Conservation (phyloP, 2,797 vertebrate species). For the Decapterus maruadsi region DNA sequence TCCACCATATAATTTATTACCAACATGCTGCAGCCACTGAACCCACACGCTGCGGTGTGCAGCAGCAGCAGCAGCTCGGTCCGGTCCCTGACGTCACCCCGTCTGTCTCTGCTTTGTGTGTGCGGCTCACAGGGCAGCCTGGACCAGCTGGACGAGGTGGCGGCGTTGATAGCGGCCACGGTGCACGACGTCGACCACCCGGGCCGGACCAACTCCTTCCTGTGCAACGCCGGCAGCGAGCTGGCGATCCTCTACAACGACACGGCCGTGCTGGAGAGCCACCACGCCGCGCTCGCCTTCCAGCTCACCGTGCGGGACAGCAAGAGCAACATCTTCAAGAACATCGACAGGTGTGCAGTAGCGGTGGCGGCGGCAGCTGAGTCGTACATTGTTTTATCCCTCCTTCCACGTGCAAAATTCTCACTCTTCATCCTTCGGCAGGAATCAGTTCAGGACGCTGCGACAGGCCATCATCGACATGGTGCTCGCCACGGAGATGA, state of each 20-base stretch:
- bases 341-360: conserved; percentile 90
- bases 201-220: conserved; percentile 94
- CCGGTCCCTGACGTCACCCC: not conserved
- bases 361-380: too few species aligned
- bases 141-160: conserved; percentile 94
- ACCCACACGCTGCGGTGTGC: not conserved
- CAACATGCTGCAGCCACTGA: too few species aligned
- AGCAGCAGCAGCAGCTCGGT: not conserved
- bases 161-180: conserved; percentile 93
- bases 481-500: conserved; percentile 99
- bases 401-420: too few species aligned
- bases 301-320: conserved; percentile 92
- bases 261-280: conserved; percentile 95
- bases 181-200: conserved; percentile 97
- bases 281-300: conserved; percentile 95
- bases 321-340: conserved; percentile 97
- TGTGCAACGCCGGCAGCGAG: conserved; percentile 94
- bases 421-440: conserved; percentile 59
- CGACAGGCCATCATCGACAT: conserved; percentile 97
- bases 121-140: conserved; percentile 87
- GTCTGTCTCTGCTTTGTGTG: conserved; percentile 9
- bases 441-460: conserved; percentile 94
- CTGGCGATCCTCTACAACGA: conserved; percentile 96
- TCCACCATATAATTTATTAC: not conserved
- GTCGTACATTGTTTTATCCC: too few species aligned